A percentile compares a stretch with the other conserved stretches of the same genome.
These are phyloP conservation scores for Synanceia verrucosa DNA, from an alignment of 2,797 vertebrate species.

Conservation along the genomic window DNA sequence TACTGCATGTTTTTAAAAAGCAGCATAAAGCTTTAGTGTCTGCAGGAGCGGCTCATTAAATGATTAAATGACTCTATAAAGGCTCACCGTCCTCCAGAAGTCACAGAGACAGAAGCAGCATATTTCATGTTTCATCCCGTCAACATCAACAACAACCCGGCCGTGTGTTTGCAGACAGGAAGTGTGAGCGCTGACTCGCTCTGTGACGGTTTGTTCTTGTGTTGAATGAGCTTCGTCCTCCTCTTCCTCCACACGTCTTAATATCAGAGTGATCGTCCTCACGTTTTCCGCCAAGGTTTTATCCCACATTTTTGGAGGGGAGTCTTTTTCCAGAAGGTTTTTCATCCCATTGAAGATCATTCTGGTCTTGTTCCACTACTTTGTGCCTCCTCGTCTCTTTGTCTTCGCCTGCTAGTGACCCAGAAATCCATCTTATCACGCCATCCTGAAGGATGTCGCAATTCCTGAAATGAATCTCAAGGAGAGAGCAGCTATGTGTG, in stretches of 20 bases:
- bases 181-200: conserved; percentile 3
- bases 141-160: not conserved
- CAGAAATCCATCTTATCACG: too few relatives aligned
- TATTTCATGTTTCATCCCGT: not conserved
- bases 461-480: too few relatives aligned
- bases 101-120: not conserved
- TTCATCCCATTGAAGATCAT: not conserved
- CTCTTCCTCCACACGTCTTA: not conserved
- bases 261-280: not conserved
- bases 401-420: too few relatives aligned
- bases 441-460: too few relatives aligned
- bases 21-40: not conserved
- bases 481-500: too few relatives aligned
- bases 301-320: not conserved
- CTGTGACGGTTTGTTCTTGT: not conserved
- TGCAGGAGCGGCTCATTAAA: too few relatives aligned
- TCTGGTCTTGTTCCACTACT: not conserved
- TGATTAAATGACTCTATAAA: too few relatives aligned
- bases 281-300: too few relatives aligned
- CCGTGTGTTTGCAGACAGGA: conserved; percentile 1
- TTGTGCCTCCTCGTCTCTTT: too few relatives aligned
- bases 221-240: not conserved
- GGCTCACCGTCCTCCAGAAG: too few relatives aligned
- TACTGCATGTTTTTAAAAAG: not conserved
- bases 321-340: not conserved